Conservation (phyloP, 2,888 invertebrate species). For the Boloria selene region DNA sequence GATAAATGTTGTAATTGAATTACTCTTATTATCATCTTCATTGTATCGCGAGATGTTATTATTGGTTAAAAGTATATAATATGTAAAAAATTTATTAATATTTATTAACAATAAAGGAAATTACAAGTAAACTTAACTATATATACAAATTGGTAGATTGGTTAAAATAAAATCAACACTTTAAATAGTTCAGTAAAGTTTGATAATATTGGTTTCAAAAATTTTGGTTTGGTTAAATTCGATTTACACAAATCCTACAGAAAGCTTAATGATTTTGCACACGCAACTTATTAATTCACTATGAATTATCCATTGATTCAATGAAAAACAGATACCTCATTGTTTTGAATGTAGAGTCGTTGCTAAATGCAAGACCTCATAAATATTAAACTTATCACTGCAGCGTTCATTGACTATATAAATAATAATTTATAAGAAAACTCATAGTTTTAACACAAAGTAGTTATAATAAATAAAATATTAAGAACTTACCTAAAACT, state of each 20-base stretch:
- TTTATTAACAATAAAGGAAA: too few relatives aligned
- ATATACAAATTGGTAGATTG: too few relatives aligned
- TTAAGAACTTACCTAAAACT: conserved; percentile 78
- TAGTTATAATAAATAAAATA: background rate
- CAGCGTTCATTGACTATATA: conserved; percentile 10
- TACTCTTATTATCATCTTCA: conserved; percentile 7
- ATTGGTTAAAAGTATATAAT: too few relatives aligned
- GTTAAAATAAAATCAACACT: too few relatives aligned
- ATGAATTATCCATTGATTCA: conserved; percentile 28
- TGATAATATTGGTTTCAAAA: too few relatives aligned
- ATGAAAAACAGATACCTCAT: conserved; percentile 18
- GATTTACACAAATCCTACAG: too few relatives aligned
- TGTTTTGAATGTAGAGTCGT: conserved; percentile 11
- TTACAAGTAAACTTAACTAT: too few relatives aligned
- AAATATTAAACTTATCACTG: conserved; percentile 26
- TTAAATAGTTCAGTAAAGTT: too few relatives aligned
- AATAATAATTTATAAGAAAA: background rate
- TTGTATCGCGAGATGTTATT: background rate
- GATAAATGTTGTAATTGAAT: conserved; percentile 18
- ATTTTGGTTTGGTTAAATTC: too few relatives aligned
- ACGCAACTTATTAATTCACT: conserved; percentile 10
- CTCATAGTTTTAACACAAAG: background rate
- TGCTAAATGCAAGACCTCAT: conserved; percentile 14
- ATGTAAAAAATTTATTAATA: too few relatives aligned
- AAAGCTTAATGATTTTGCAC: background rate